Evolutionary conservation across 1,140 invertebrate genomes (phyloP), one percentile per base, ranked within the genome.

Genomic region (Hylaeus anthracinus): DNA sequence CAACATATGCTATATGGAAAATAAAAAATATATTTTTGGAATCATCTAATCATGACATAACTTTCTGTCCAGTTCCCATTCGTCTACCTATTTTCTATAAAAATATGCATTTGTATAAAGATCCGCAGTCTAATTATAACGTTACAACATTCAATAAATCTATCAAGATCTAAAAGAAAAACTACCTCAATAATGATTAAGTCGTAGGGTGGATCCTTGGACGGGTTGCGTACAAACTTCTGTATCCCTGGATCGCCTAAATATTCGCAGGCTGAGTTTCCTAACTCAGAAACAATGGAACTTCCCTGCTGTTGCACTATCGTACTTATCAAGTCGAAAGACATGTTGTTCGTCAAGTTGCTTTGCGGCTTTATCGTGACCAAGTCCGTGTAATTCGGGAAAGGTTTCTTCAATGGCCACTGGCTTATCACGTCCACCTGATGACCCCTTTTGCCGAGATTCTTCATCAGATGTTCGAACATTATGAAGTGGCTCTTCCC

Each of bases 401-500:
- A 79, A 0, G 92, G 90, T 56, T 89, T 90, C 69, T 94, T 94
- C 5, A 93, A 88, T 0, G 94, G 90, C 82, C 94, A 95, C 3
- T 93, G 86, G 70, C 94, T 95, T 0, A 95, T 86, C 0, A 95
- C 88, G 1, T 95, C 95, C 3, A 96, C 92, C 51, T 95, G 90
- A 80, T 96, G 95, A 5, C 95, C 95, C 51, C 90, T 92, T 14
- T 74, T 84, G 0, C 94, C 95, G 39, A 96, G 73, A 12, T 91
- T 95, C 78, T 94, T 94, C 86, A 95, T 92, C 66, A 96, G 72
- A 0, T 91, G 89, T 4, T 94, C 93, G 43, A 95, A 94, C 71
- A 95, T 92, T 66, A 94, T 92, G 70, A 93, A 95, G 83, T 96
- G 95, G 65, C 95, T 96, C 82, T 93, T 94, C 0, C 90, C 93